These are phyloP conservation scores for Pangasius sanitwongsei DNA, from an alignment of 2,797 vertebrate species.

Conservation along the genomic window DNA sequence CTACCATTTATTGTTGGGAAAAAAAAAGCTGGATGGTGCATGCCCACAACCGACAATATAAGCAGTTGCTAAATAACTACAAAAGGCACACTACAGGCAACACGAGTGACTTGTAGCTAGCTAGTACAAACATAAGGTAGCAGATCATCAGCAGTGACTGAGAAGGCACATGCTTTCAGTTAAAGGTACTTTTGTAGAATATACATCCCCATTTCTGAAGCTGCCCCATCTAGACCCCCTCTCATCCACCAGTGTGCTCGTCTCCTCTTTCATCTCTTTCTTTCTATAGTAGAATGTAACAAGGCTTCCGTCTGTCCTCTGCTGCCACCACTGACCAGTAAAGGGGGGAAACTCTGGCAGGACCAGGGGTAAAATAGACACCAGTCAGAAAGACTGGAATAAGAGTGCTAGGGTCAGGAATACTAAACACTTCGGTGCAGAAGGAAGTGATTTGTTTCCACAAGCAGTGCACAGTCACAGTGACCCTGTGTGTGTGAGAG, in stretches of 20 bases:
- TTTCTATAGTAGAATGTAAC: neutral
- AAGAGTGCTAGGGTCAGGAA: constrained; percentile 37
- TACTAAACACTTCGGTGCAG: constrained; percentile 52
- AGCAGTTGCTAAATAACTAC: neutral
- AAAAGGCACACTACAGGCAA: neutral
- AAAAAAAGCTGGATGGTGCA: neutral
- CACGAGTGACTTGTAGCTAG: too few species aligned
- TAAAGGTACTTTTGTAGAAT: neutral
- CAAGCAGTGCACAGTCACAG: constrained; percentile 43
- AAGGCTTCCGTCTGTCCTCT: constrained; percentile 39
- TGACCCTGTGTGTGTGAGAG: constrained; percentile 43
- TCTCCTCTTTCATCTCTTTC: constrained; percentile 11
- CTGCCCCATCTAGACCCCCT: neutral
- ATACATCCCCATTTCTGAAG: neutral
- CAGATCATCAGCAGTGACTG: neutral
- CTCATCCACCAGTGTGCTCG: neutral
- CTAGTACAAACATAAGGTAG: neutral
- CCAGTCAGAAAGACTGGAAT: constrained; percentile 42
- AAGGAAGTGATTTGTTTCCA: constrained; percentile 52
- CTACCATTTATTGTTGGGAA: neutral
- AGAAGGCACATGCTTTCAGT: neutral
- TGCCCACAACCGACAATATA: neutral
- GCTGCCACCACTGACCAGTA: constrained; percentile 24
- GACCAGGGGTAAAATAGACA: constrained; percentile 29
- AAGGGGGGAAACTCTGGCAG: constrained; percentile 21